Percentiles rank a stretch among this genome's conserved stretches.
Conservation (phyloP, 2,888 invertebrate species). For the Hofmannophila pseudospretella region DNA sequence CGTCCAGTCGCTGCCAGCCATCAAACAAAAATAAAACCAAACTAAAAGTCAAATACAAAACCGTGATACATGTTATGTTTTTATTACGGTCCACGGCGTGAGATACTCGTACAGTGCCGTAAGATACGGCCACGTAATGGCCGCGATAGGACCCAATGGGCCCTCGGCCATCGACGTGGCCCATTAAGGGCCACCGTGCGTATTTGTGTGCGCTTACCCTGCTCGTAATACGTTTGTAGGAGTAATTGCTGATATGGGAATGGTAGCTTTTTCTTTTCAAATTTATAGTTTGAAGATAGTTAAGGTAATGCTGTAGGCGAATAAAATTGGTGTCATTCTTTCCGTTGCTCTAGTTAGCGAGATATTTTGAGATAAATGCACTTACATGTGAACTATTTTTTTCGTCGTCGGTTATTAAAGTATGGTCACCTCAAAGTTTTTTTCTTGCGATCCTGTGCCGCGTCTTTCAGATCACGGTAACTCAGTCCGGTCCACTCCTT, state of each 20-base stretch:
- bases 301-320: too few species aligned
- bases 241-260: slow-evolving; percentile 11
- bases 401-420: too few species aligned
- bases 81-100: slow-evolving; percentile 7
- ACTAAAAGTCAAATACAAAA: slow-evolving; percentile 4
- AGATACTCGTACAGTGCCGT: slow-evolving; percentile 9
- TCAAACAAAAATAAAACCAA: slow-evolving; percentile 1
- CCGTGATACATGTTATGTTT: slow-evolving; percentile 4
- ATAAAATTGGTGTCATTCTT: too few species aligned
- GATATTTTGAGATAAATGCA: too few species aligned
- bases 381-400: too few species aligned
- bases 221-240: slow-evolving; percentile 29
- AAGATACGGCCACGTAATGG: slow-evolving; percentile 25
- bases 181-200: slow-evolving; percentile 30
- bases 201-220: slow-evolving; percentile 29
- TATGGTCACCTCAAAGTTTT: too few species aligned
- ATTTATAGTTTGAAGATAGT: slow-evolving; percentile 4
- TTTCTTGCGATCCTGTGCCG: too few species aligned
- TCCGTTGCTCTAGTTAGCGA: too few species aligned
- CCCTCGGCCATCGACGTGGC: slow-evolving; percentile 20
- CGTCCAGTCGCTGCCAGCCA: too few species aligned
- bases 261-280: slow-evolving; percentile 5
- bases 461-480: too few species aligned
- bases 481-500: too few species aligned
- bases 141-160: slow-evolving; percentile 16